Base-by-base conservation (phyloP, 2,888 invertebrate genomes). In the Eugnorisma glareosa region DNA sequence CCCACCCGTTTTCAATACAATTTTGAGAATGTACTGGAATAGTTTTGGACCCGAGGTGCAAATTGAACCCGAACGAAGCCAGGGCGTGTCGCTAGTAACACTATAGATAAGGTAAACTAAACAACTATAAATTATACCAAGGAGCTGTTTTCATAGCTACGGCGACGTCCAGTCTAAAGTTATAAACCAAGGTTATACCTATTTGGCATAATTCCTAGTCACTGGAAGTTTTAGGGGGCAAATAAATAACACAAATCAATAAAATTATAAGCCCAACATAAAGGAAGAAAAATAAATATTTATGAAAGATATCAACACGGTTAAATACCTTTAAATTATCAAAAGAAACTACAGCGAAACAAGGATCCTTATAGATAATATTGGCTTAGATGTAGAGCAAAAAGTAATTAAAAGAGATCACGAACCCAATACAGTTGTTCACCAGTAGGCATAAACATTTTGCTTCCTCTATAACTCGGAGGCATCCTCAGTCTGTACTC, bases 401-500 rank as follows among this genome's bases (percentile, higher is more conserved):
- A 0, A 51, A 31, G 31, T 63, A 18, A 78, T 63, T n/a, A 21
- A 82, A 78, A 78, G 48, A 82, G 10, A 70, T 93, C 93, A 77
- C 96, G 69, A 92, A 96, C 96, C 96, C 96, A 96, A 91, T 91
- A 96, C 61, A 96, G 82, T 40, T 90, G 93, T 86, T 96, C 95
- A 77, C 96, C 96, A 0, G 94, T 93, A 5, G 94, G 94, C 95
- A 96, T 95, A 71, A 66, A 91, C 94, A 95, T 94, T 85, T 95
- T 86, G 86, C 96, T 96, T 13, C 96, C 96, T 43, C 88, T 92
- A 74, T 95, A 96, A 81, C 75, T 88, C 0, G 90, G 83, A 6
- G 96, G 96, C 81, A 90, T 79, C 80, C 82, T 93, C 72, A 96
- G 78, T 57, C 84, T 92, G 76, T 94, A 82, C n/a, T 92, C 92